phyloP scores from a whole-genome alignment of 2,113 vertebrate species.

The Zosterops pallidus region DNA sequence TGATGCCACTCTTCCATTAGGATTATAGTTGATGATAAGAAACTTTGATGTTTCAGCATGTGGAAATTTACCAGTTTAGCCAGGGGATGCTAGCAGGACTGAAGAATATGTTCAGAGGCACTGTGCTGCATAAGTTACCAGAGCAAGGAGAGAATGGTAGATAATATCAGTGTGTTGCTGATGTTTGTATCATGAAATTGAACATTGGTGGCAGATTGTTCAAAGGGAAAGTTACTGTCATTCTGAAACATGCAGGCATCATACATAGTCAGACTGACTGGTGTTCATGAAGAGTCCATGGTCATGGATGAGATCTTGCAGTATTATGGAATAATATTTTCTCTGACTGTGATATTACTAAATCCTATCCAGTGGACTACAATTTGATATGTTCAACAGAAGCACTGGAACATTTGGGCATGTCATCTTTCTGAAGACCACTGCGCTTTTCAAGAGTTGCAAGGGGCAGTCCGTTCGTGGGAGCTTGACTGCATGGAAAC shows the following conservation, averaged over 20 bases:
- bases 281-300: not conserved
- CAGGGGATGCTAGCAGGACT: not conserved
- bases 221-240: not conserved
- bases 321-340: not conserved
- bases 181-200: not conserved
- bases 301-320: not conserved
- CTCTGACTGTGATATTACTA: not conserved
- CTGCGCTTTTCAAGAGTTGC: not conserved
- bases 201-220: not conserved
- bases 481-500: not conserved
- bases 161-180: not conserved
- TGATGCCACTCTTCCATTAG: not conserved
- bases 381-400: not conserved
- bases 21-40: not conserved
- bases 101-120: not conserved
- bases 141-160: not conserved
- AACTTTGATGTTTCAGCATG: not conserved
- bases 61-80: not conserved
- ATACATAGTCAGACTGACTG: not conserved
- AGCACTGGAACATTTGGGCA: not conserved
- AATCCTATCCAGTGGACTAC: not conserved
- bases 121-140: not conserved
- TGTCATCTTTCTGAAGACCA: not conserved
- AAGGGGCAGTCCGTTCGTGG: fast-evolving
- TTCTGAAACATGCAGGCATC: not conserved